Percentiles rank a stretch among this genome's conserved stretches.
Evolutionary conservation across 2,888 invertebrate species (phyloP).

Genomic region (Anthoptus insignis): DNA sequence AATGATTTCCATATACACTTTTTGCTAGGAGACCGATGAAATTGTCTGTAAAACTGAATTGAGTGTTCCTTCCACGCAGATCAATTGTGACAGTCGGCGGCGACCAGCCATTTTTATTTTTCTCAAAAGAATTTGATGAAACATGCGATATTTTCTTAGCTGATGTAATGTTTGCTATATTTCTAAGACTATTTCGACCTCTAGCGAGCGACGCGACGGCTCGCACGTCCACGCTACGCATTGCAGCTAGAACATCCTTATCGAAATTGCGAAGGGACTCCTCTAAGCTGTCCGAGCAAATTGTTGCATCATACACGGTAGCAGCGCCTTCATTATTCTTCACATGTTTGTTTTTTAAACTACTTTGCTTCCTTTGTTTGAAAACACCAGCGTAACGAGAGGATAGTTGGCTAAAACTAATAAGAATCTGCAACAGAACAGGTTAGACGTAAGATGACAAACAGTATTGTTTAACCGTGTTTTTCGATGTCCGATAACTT

Average conservation of each 20-base stretch:
- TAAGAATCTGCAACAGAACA: constrained; percentile 80
- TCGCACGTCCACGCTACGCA: constrained; percentile 68
- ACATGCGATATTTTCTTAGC: constrained; percentile 70
- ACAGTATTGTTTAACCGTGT: constrained; percentile 36
- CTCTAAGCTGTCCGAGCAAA: constrained; percentile 75
- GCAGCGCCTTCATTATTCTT: constrained; percentile 65
- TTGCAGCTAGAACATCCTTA: constrained; percentile 74
- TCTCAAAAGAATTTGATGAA: constrained; percentile 73
- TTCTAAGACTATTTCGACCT: constrained; percentile 52
- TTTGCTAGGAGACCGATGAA: constrained; percentile 63
- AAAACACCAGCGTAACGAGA: constrained; percentile 77
- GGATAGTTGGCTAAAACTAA: constrained; percentile 83
- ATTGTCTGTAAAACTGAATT: constrained; percentile 66
- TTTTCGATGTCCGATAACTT: constrained; percentile 3
- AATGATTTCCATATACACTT: constrained; percentile 56
- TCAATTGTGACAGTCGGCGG: constrained; percentile 63
- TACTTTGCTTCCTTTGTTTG: constrained; percentile 74
- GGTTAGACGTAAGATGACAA: constrained; percentile 54
- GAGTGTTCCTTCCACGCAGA: constrained; percentile 57
- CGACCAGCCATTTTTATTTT: constrained; percentile 76
- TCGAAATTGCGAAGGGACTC: constrained; percentile 77
- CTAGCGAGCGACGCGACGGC: constrained; percentile 59
- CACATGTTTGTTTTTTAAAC: constrained; percentile 69
- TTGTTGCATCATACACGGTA: constrained; percentile 63
- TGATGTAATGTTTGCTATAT: constrained; percentile 57